Evolutionary conservation across 2,797 vertebrate species (phyloP), one percentile per base, ranked within the genome.

Genomic region (Acipenser ruthenus): DNA sequence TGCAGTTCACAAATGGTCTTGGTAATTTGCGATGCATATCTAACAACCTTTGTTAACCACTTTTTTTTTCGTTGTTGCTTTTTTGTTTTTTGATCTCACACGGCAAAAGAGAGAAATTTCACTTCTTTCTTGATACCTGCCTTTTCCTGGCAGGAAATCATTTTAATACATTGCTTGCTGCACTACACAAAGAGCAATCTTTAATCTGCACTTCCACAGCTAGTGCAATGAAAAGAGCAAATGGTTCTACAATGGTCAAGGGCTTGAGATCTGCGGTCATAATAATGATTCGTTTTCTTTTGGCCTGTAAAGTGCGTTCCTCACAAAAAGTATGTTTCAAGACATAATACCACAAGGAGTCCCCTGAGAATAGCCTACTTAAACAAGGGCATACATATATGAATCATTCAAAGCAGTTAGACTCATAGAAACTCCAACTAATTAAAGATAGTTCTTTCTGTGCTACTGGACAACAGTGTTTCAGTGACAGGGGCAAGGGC

Each of bases 11-110:
- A 82, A 83, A 84, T 70, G 73, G 77, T 74, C 82, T 67, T 81
- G 71, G 82, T 86, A 87, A 87, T 87, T 88, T 83, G 84, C 77
- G 84, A 89, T 87, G 88, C 83, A 82, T 85, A 88, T 89, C 84
- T 83, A 82, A 85, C 85, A 82, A 75, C 71, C 66, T 73, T 80
- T 86, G 87, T 86, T 85, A 84, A 18, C 84, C 84, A 80, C 83
- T 82, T 87, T 67, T n/a, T 80, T 50, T 51, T 58, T 60, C 8
- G 6, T 37, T 37, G 37, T 37, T 37, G 37, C 37, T 37, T 37
- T 37, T 37, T 37, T 37, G 37, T 47, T 63, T 63, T 13, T 62
- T 62, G 47, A 62, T 62, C 18, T 9, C 7, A 37, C 12, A 50
- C 23, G 10, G 8, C 53, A 11, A 18, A 6, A 48, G 64, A 48